phyloP scores from a whole-genome alignment of 1,140 invertebrate genomes.

The Eumeta japonica region DNA sequence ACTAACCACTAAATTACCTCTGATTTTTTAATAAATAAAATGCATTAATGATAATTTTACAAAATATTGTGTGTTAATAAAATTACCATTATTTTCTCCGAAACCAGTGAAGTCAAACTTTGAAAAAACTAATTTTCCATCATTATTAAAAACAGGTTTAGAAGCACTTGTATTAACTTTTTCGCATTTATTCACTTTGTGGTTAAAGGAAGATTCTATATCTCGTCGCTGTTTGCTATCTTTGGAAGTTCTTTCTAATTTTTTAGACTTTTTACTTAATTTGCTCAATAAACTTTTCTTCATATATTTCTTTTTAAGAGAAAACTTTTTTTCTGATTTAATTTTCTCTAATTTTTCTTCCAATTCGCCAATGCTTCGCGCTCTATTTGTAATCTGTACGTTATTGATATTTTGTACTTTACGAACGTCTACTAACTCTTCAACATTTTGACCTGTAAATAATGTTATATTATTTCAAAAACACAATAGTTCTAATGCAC shows the following conservation, averaged over 20 bases:
- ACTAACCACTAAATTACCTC: too few relatives aligned
- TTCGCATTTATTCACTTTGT: not conserved
- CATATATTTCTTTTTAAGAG: slow-evolving; percentile 42
- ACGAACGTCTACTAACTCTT: slow-evolving; percentile 22
- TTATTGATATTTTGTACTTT: slow-evolving; percentile 18
- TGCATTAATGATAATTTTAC: too few relatives aligned
- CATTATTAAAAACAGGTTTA: slow-evolving; percentile 74
- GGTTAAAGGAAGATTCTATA: not conserved
- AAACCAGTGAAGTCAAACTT: slow-evolving; percentile 75
- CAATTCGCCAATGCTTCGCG: slow-evolving; percentile 34
- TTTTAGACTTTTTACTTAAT: slow-evolving; percentile 45
- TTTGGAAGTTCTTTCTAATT: slow-evolving; percentile 34
- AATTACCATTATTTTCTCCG: slow-evolving; percentile 33
- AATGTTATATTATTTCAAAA: slow-evolving; percentile 2
- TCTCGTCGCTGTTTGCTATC: not conserved
- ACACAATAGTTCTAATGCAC: too few relatives aligned
- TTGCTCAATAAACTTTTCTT: slow-evolving; percentile 48
- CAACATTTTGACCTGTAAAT: slow-evolving; percentile 28
- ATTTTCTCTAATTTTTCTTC: slow-evolving; percentile 45
- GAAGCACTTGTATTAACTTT: slow-evolving; percentile 39
- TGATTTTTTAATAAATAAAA: too few relatives aligned
- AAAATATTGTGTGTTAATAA: too few relatives aligned
- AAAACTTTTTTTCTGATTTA: slow-evolving; percentile 41
- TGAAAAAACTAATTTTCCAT: slow-evolving; percentile 79
- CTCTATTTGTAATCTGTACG: slow-evolving; percentile 24